Percentiles rank a stretch among this genome's conserved stretches.
These are phyloP conservation scores for Pseudobourletiella spinata DNA, from an alignment of 1,140 invertebrate species.

Conservation along the genomic window DNA sequence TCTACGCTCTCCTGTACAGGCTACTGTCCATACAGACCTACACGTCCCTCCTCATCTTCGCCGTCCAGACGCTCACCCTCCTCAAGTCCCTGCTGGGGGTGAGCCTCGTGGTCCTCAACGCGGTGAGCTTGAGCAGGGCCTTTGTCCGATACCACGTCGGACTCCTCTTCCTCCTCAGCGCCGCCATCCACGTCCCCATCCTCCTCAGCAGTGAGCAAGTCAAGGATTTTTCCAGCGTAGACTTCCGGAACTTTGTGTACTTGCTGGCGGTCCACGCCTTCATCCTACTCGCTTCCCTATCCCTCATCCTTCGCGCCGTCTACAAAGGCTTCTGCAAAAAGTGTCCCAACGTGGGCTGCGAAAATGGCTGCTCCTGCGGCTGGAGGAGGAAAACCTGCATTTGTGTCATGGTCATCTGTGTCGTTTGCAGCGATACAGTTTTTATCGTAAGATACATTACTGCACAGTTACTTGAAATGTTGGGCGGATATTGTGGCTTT, in stretches of 20 bases:
- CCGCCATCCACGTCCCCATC: neutral
- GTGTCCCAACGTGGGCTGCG: neutral
- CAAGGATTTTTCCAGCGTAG: neutral
- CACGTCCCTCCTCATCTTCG: neutral
- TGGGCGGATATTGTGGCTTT: too few relatives aligned
- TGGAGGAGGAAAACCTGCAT: constrained; percentile 5
- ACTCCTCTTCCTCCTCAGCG: neutral
- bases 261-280: neutral
- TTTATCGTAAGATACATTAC: constrained; percentile 3
- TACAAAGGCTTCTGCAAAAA: neutral
- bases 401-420: constrained; percentile 1
- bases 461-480: too few relatives aligned
- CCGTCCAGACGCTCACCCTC: neutral
- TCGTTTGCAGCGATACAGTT: neutral
- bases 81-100: neutral
- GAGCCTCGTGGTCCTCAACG: neutral
- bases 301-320: neutral
- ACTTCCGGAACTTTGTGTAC: neutral
- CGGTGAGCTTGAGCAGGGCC: neutral
- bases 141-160: constrained; percentile 3
- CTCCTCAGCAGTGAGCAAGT: neutral
- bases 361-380: neutral
- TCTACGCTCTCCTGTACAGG: constrained; percentile 1
- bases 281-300: neutral
- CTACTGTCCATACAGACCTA: neutral